Base-by-base conservation (phyloP, 2,888 invertebrate genomes). In the Nomada fucata region DNA sequence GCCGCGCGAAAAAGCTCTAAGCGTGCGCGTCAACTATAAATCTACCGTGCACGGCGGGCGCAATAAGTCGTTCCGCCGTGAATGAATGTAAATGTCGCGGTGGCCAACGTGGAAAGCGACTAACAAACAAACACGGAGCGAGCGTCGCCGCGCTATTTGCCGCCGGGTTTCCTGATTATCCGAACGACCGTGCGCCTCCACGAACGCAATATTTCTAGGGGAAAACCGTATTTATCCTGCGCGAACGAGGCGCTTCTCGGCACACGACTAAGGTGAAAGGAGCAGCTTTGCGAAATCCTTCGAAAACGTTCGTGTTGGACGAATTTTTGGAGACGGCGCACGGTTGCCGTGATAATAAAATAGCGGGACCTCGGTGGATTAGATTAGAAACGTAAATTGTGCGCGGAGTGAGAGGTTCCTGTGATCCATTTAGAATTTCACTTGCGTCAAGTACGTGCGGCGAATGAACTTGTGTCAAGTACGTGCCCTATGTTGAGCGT, bases 11-110 rank as follows among this genome's bases (percentile, higher is more conserved):
- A 42, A 63, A 44, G 64, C 64, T 73, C 64, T 74, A 76, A 76
- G 76, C 76, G 65, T 72, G 2, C 64, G 74, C 64, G 74, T 74
- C 76, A 65, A 76, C 76, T 23, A 73, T 76, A 76, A 76, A 76
- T 76, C 76, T 59, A 64, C n/a, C 50, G 10, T 18, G 20, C 50
- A 36, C 29, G 44, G 59, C 74, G 64, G 50, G 50, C 60, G 70
- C 76, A 74, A 74, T 73, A 76, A 76, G 74, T 76, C 76, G 76
- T 73, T 52, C 74, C 29, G 26, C 42, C 59, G 18, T 50, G 57
- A 76, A 74, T 42, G 57, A 73, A 64, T 76, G 76, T 76, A 76
- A 76, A 76, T 73, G 76, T 76, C 64, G 74, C 73, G 59, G 47
- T 20, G 47, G 42, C 29, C 50, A 57, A 59, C 52, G 36, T 60